A percentile compares a stretch with the other conserved stretches of the same genome.
phyloP scores from a whole-genome alignment of 2,888 invertebrate species.

The Tipula vernalis region DNA sequence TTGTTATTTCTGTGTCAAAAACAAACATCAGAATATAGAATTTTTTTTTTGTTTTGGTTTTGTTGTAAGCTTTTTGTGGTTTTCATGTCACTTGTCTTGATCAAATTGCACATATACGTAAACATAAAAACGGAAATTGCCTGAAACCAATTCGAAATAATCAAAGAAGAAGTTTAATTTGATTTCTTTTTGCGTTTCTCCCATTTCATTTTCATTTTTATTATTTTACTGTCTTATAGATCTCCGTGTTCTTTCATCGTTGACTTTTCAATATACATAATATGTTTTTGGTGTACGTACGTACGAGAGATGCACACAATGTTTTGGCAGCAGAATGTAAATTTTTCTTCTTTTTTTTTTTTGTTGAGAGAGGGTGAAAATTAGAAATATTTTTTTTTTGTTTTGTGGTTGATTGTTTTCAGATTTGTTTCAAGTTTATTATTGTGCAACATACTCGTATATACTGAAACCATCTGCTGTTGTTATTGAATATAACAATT shows the following conservation, averaged over 20 bases:
- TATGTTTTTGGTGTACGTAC: not conserved
- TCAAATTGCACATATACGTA: not conserved
- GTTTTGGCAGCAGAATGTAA: not conserved
- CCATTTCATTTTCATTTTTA: not conserved
- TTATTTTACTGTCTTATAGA: not conserved
- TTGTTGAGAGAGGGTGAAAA: not conserved
- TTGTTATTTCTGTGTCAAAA: not conserved
- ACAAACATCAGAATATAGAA: not conserved
- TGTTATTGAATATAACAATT: not conserved
- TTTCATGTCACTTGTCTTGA: not conserved
- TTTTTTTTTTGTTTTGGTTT: not conserved
- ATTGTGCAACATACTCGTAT: not conserved
- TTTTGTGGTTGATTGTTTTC: not conserved
- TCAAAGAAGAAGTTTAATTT: not conserved
- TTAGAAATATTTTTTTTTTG: not conserved
- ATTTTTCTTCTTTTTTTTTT: too few species aligned
- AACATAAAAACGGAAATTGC: not conserved
- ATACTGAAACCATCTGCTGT: not conserved
- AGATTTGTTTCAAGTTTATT: not conserved
- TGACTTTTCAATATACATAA: not conserved
- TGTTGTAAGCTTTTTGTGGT: not conserved
- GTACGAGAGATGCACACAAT: not conserved
- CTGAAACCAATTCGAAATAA: slow-evolving; percentile 5
- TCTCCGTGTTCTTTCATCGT: not conserved
- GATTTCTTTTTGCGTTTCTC: not conserved